Base-by-base conservation (phyloP, 2,797 vertebrate species). In the Cuniculus paca region DNA sequence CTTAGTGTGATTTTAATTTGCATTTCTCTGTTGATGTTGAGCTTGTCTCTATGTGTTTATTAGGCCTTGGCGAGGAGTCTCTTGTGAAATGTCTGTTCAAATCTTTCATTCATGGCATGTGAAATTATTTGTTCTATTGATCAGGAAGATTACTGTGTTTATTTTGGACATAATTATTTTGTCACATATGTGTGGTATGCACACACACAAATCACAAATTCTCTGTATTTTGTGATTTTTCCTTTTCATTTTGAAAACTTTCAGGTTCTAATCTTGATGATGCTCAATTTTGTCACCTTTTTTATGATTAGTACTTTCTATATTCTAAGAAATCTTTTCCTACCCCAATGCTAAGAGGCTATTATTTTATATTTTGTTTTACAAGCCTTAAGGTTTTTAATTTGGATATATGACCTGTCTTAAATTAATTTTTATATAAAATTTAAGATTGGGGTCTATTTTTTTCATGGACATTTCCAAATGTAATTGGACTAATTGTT, bases 231-330 rank as follows among this genome's bases (percentile, higher is more conserved):
- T 60, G 31, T 90, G 52, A 36, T 60, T 85, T 85, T 78, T 12
- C 31, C 34, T 72, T 91, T 83, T 65, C 39, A 28, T 88, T 52
- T 48, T 91, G n/a, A 80, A 74, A 87, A 81, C 31, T 63, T 95
- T 75, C 42, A 72, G 45, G 50, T 65, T 86, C 74, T 54, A 70
- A 80, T 72, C 70, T 86, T 72, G 42, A 52, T 80, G 54, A 91
- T 54, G 8, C 75, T 68, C 54, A 45, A 9, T 28, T 26, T 34
- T 31, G 61, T 20, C 65, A 39, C 36, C 34, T 22, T 42, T 78
- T 78, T 50, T 60, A 85, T 45, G 28, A 60, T 70, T 77, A 39
- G 26, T 81, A 11, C 26, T 90, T 96, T 86, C 65, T 61, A 22
- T 82, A 28, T 82, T 58, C 22, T 77, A 31, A 68, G 68, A 93